Evolutionary conservation across 2,797 vertebrate species (phyloP), one percentile per base, ranked within the genome.

Genomic region (Cynopterus sphinx): DNA sequence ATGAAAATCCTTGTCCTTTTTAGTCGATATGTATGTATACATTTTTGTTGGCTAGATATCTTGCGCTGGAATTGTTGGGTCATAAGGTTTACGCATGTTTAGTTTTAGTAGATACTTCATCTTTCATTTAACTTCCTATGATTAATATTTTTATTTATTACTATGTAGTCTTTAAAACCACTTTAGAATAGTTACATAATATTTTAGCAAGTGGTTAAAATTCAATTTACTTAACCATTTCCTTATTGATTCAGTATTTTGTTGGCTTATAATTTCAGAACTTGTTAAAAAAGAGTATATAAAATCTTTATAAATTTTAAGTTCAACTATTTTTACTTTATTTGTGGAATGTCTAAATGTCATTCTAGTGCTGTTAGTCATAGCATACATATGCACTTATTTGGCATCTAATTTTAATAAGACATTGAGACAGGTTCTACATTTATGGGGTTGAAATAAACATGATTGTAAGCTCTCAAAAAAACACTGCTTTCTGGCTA

Each of bases 91-190:
- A 70, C 28, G 2, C 1, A 17, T 46, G 10, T 74, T 83, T 12
- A 77, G 28, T 59, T 67, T 91, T 68, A 90, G 59, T 19, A 10
- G 61, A 61, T 33, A 15, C 6, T 96, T 84, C 59, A n/a, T 55
- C 87, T 90, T 91, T 68, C 22, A 46, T 39, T 77, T 85, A 85
- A 57, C 19, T 67, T 74, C 46, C 10, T 65, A n/a, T 3, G 9
- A 28, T 85, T 87, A 26, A 53, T 84, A 78, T 68, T 81, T 86
- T 90, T 82, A 53, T 81, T 87, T 87, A 81, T 74, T 92, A 53
- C 22, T 94, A 36, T 1, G 33, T 43, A 41, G 24, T 51, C 28
- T 89, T 91, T 91, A 65, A 96, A 65, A 73, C 15, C 85, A 83
- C 57, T 87, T 93, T 90, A 81, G 74, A 96, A 57, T 81, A 59